A percentile compares a stretch with the other conserved stretches of the same genome.
Conservation (phyloP, 64 coral and sea anemone genomes). For the Montipora sp. region DNA sequence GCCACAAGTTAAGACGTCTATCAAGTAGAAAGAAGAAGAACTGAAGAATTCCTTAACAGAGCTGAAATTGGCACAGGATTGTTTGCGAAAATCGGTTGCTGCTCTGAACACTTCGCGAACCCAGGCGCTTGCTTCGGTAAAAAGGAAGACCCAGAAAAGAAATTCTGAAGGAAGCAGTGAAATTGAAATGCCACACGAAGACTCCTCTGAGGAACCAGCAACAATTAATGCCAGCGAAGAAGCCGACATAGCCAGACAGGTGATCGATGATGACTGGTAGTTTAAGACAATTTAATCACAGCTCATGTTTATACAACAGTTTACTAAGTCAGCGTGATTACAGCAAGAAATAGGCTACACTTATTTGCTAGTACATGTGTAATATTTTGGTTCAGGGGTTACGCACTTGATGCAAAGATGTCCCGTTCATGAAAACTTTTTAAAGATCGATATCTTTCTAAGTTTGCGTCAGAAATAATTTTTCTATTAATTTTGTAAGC, state of each 20-base stretch:
- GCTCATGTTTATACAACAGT: background rate
- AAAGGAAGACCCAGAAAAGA: slow-evolving; percentile 32
- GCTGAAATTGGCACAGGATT: slow-evolving; percentile 55
- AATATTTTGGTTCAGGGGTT: slow-evolving; percentile 26
- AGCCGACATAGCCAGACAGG: slow-evolving; percentile 38
- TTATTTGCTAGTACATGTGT: slow-evolving; percentile 12
- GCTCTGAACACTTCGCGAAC: slow-evolving; percentile 40
- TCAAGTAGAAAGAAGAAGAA: slow-evolving; percentile 61
- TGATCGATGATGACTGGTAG: slow-evolving; percentile 36
- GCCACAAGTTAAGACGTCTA: slow-evolving; percentile 33
- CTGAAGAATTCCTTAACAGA: slow-evolving; percentile 52
- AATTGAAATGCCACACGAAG: slow-evolving; percentile 29
- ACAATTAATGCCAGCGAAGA: background rate
- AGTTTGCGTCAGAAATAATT: slow-evolving; percentile 51
- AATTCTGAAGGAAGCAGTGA: slow-evolving; percentile 23
- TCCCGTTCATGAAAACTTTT: slow-evolving; percentile 18
- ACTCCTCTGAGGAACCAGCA: slow-evolving; percentile 22
- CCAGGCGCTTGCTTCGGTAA: slow-evolving; percentile 37
- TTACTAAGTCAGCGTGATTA: background rate
- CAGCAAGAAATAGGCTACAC: background rate
- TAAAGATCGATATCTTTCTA: slow-evolving; percentile 38
- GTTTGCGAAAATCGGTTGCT: slow-evolving; percentile 62
- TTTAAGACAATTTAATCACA: slow-evolving; percentile 19
- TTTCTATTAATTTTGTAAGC: slow-evolving; percentile 40
- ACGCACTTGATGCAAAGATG: slow-evolving; percentile 29